Evolutionary conservation across 2,797 vertebrate species (phyloP), one percentile per base, ranked within the genome.

Genomic region (Cyclopterus lumpus): DNA sequence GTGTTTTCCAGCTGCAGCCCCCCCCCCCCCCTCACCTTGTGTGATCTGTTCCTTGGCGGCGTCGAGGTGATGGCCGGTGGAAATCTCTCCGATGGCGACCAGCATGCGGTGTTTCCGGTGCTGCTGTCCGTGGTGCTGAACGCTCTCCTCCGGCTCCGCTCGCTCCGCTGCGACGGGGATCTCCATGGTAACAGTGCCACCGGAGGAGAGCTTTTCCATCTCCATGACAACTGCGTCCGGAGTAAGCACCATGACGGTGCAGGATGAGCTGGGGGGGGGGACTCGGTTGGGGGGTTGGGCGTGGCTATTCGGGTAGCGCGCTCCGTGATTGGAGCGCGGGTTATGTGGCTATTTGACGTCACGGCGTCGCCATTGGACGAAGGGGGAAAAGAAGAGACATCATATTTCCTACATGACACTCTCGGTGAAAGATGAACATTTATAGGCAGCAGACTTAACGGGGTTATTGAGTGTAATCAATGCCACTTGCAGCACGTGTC

Each of bases 211-310:
- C 73, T 88, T 92, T 87, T 94, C 90, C 84, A 95, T 97, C 95
- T 95, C 96, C 96, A 97, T 98, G 93, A 96, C 95, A 97, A 98
- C 97, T 88, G 91, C 92, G 91, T 90, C 92, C 81, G 38, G 77
- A 82, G 82, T 53, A 2, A 75, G 85, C 72, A 89, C 85, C 86
- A 77, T 88, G 87, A 89, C 76, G 34, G 80, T 67, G 92, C 86
- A 91, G 87, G 81, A 84, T 63, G 85, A 59, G 74, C 34, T 67
- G 83, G 88, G 42, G 69, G 91, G 85, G 9, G 36, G n/a, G n/a
- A 86, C 81, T 59, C 3, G 88, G 40, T 68, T 90, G 85, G 86
- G 3, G 79, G 59, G n/a, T n/a, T n/a, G 82, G 93, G 90, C 65
- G 91, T 67, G 88, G 86, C 85, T 88, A 66, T 0, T 20, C 2